Conservation (phyloP, 2,888 invertebrate genomes). For the Macrosiphum euphorbiae region DNA sequence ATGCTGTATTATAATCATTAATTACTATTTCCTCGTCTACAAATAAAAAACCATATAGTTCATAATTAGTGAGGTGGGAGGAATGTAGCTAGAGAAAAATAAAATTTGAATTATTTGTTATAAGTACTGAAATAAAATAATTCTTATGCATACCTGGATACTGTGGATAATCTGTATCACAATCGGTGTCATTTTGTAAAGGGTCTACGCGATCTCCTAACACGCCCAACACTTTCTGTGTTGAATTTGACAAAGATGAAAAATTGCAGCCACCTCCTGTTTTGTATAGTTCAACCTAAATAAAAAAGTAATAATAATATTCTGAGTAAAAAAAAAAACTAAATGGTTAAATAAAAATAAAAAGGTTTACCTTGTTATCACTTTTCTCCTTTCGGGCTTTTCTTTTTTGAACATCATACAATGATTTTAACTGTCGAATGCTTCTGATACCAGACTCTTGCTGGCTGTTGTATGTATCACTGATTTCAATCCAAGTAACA, state of each 20-base stretch:
- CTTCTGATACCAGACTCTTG: background rate
- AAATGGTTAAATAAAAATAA: conserved; percentile 17
- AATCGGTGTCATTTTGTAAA: background rate
- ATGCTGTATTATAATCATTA: background rate
- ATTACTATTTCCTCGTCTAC: background rate
- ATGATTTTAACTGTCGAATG: background rate
- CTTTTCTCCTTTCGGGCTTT: conserved; percentile 28
- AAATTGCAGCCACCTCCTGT: conserved; percentile 22
- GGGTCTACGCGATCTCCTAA: background rate
- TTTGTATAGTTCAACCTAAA: conserved; percentile 30
- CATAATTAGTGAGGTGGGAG: conserved; percentile 2
- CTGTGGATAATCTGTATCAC: conserved; percentile 12
- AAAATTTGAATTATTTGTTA: conserved; percentile 5
- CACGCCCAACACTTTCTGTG: background rate
- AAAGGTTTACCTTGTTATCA: background rate
- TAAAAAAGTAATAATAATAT: conserved; percentile 13
- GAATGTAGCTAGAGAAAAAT: background rate
- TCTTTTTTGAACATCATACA: conserved; percentile 30
- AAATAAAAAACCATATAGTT: conserved; percentile 10
- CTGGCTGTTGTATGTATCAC: background rate
- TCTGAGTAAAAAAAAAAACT: background rate
- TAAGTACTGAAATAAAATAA: conserved; percentile 17
- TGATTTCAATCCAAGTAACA: background rate
- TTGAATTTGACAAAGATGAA: conserved; percentile 8
- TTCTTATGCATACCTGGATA: background rate